Evolutionary conservation across 1,140 invertebrate genomes (phyloP).

Genomic region (Drosophila kepulauana): DNA sequence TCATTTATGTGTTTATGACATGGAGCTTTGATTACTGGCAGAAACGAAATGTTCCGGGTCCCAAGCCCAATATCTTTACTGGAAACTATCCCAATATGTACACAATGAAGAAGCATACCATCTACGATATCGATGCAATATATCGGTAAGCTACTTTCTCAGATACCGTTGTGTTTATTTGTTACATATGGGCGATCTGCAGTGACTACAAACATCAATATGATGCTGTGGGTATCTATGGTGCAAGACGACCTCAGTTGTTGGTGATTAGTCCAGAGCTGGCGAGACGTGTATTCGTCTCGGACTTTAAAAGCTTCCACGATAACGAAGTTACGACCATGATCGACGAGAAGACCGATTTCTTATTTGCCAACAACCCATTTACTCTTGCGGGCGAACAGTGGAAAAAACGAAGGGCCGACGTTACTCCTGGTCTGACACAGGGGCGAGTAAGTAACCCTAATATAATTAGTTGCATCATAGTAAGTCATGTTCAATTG

Average conservation of each 20-base stretch:
- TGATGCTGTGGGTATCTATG: slow-evolving; percentile 72
- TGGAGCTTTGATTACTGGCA: slow-evolving; percentile 83
- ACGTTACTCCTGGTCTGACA: slow-evolving; percentile 87
- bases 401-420: slow-evolving; percentile 86
- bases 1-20: slow-evolving; percentile 75
- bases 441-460: slow-evolving; percentile 67
- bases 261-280: slow-evolving; percentile 85
- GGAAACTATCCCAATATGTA: slow-evolving; percentile 71
- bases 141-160: slow-evolving; percentile 56
- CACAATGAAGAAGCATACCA: slow-evolving; percentile 52
- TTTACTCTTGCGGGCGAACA: slow-evolving; percentile 84
- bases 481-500: too few relatives aligned
- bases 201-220: slow-evolving; percentile 67
- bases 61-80: slow-evolving; percentile 64
- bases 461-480: neutral
- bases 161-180: neutral
- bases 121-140: slow-evolving; percentile 65
- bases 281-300: slow-evolving; percentile 85
- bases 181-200: neutral
- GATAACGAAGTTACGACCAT: slow-evolving; percentile 69
- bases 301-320: slow-evolving; percentile 85
- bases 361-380: slow-evolving; percentile 85
- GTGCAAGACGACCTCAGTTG: slow-evolving; percentile 72
- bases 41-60: slow-evolving; percentile 69
- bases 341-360: slow-evolving; percentile 85